These are phyloP conservation scores for Ligdia adustata DNA, from an alignment of 2,888 invertebrate genomes.

Conservation along the genomic window DNA sequence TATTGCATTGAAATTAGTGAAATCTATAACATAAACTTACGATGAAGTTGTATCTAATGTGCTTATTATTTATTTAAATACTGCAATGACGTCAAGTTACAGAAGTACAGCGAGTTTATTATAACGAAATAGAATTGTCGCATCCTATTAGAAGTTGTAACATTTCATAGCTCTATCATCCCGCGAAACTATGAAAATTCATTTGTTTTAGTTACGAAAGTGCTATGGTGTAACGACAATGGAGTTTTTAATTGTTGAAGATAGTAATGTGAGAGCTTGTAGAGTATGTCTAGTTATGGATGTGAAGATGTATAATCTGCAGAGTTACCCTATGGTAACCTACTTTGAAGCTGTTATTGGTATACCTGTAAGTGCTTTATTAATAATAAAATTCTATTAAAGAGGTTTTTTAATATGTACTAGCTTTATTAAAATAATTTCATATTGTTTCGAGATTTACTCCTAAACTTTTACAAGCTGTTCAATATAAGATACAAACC, in stretches of 20 bases:
- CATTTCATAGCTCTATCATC: constrained; percentile 69
- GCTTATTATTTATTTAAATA: neutral
- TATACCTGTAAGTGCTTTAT: constrained; percentile 56
- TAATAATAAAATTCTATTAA: neutral
- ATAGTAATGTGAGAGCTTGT: constrained; percentile 56
- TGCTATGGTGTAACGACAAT: constrained; percentile 41
- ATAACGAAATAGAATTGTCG: constrained; percentile 11
- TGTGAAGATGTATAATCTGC: constrained; percentile 61
- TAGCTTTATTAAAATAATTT: neutral
- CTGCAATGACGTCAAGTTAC: neutral
- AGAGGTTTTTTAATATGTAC: neutral
- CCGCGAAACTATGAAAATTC: constrained; percentile 58
- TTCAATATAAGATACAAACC: no score
- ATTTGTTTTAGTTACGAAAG: constrained; percentile 35
- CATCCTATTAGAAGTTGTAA: constrained; percentile 60
- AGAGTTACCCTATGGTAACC: constrained; percentile 52
- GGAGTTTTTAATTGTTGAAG: constrained; percentile 34
- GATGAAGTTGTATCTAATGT: neutral
- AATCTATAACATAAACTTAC: neutral
- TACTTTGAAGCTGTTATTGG: constrained; percentile 62
- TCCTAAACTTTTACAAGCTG: no score
- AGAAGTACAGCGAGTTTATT: neutral
- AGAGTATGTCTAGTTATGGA: constrained; percentile 65
- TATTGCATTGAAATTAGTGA: neutral
- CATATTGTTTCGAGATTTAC: neutral